Evolutionary conservation across 2,113 vertebrate genomes (phyloP).

Genomic region (human): GRCh38 chr12:50555501-50556000

Average conservation of each 20-base stretch:
- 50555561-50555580: not conserved
- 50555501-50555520: not conserved
- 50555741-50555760: accelerated
- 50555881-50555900: not conserved
- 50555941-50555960: not conserved
- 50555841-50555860: not conserved
- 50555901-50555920: not conserved
- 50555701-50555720: not conserved
- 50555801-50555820: not conserved
- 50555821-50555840: not conserved
- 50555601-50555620: not conserved
- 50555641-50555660: not conserved
- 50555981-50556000: not conserved
- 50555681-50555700: not conserved
- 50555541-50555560: not conserved
- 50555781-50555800: not conserved
- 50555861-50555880: not conserved
- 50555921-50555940: not conserved
- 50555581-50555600: not conserved
- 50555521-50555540: not conserved
- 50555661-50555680: not conserved
- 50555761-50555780: not conserved
- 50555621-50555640: not conserved
- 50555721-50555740: not conserved
- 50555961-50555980: constrained; percentile 1